phyloP scores from a whole-genome alignment of 1,140 invertebrate genomes.

The Atta colombica region DNA sequence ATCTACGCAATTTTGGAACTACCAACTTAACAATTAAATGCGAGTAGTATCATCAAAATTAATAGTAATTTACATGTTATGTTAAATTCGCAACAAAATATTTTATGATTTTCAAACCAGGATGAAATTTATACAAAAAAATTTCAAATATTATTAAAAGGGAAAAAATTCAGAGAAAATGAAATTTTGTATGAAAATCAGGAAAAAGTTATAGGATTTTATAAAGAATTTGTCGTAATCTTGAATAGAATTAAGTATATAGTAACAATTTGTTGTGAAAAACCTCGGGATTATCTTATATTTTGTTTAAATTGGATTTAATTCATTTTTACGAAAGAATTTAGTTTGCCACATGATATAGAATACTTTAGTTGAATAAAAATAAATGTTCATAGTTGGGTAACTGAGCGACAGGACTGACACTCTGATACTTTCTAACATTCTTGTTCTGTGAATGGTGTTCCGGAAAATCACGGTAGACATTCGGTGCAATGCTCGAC shows the following conservation, averaged over 20 bases:
- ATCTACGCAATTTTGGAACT: too few species aligned
- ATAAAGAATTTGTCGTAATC: too few species aligned
- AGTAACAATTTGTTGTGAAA: background rate
- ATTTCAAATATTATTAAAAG: too few species aligned
- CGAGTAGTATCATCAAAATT: too few species aligned
- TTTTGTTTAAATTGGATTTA: background rate
- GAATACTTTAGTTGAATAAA: background rate
- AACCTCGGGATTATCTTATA: background rate
- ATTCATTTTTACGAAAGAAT: background rate
- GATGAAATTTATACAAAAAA: too few species aligned
- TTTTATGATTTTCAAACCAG: too few species aligned
- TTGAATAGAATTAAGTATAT: background rate
- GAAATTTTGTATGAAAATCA: too few species aligned
- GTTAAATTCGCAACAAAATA: too few species aligned
- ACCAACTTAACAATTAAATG: too few species aligned
- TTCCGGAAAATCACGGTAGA: conserved; percentile 36
- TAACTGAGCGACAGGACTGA: conserved; percentile 12
- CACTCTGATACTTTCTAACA: conserved; percentile 9
- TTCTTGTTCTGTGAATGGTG: background rate
- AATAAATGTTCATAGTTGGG: conserved; percentile 17
- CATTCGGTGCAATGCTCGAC: conserved; percentile 17
- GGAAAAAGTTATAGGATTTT: too few species aligned
- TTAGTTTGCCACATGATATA: background rate
- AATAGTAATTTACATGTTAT: too few species aligned
- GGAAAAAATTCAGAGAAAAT: too few species aligned